Percentiles rank a stretch among this genome's conserved stretches.
Conservation (phyloP, 2,888 invertebrate species). For the Xanthia togata region DNA sequence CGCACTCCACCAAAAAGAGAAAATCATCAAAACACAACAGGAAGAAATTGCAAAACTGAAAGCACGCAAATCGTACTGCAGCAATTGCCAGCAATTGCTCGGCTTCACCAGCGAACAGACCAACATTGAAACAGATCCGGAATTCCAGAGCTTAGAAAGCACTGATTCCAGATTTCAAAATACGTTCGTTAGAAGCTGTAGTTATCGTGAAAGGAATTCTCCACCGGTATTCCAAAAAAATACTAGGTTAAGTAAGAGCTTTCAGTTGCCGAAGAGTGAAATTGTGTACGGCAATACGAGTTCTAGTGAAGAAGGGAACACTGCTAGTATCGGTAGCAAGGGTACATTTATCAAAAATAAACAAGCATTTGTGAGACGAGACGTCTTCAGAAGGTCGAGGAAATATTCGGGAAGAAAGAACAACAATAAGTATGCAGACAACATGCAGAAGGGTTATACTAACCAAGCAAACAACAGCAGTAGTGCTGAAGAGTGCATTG, state of each 20-base stretch:
- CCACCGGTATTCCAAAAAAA: constrained; percentile 89
- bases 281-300: constrained; percentile 87
- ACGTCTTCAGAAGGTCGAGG: constrained; percentile 88
- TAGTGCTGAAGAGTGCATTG: constrained; percentile 86
- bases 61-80: constrained; percentile 87
- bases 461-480: constrained; percentile 84
- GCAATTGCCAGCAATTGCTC: constrained; percentile 87
- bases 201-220: constrained; percentile 88
- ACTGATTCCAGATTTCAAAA: constrained; percentile 88
- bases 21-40: constrained; percentile 92
- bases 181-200: constrained; percentile 87
- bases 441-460: constrained; percentile 80
- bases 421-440: constrained; percentile 81
- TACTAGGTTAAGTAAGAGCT: constrained; percentile 89
- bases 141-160: constrained; percentile 89
- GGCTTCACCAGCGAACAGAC: constrained; percentile 90
- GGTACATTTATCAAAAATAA: constrained; percentile 91
- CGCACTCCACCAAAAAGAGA: constrained; percentile 93
- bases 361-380: constrained; percentile 88
- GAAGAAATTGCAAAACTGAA: constrained; percentile 92
- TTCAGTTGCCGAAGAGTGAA: constrained; percentile 87
- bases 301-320: constrained; percentile 89
- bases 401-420: constrained; percentile 88
- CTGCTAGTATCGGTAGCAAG: constrained; percentile 81
- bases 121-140: constrained; percentile 89